A percentile compares a stretch with the other conserved stretches of the same genome.
These are phyloP conservation scores for Sinosuthora webbiana DNA, from an alignment of 2,113 vertebrate species.

Conservation along the genomic window DNA sequence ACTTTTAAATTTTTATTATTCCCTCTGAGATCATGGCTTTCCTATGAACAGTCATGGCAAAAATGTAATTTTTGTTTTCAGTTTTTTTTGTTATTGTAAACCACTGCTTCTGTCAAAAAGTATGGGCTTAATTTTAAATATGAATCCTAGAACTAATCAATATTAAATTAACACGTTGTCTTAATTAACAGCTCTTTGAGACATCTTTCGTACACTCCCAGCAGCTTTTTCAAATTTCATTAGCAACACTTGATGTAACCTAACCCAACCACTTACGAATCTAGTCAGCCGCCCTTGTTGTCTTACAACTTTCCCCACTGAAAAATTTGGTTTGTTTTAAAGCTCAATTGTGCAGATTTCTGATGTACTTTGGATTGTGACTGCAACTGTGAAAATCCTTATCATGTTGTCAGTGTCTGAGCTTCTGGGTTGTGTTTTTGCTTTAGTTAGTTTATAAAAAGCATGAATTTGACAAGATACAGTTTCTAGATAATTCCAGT, in stretches of 20 bases:
- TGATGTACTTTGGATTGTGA: conserved; percentile 5
- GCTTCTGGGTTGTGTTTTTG: neutral
- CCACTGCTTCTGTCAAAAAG: neutral
- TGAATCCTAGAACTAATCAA: conserved; percentile 27
- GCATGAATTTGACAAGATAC: neutral
- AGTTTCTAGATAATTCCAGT: neutral
- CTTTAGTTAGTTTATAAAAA: conserved; percentile 17
- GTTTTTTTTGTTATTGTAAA: neutral
- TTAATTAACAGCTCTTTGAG: conserved; percentile 62
- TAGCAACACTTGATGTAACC: conserved; percentile 50
- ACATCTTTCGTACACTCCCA: conserved; percentile 47
- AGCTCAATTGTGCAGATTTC: conserved; percentile 46
- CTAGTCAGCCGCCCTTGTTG: conserved; percentile 14
- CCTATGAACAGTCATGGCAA: neutral
- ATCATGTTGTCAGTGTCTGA: neutral
- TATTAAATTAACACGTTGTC: conserved; percentile 58
- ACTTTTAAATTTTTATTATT: neutral
- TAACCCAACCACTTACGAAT: conserved; percentile 40
- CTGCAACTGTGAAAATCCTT: conserved; percentile 36
- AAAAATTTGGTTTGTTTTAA: conserved; percentile 39
- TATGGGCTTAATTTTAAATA: neutral
- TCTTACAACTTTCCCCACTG: conserved; percentile 36
- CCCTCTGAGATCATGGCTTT: neutral
- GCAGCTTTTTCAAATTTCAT: conserved; percentile 46
- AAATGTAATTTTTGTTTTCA: neutral